A percentile compares a stretch with the other conserved stretches of the same genome.
Evolutionary conservation across 2,888 invertebrate genomes (phyloP).

Genomic region (Stenichneumon culpator): DNA sequence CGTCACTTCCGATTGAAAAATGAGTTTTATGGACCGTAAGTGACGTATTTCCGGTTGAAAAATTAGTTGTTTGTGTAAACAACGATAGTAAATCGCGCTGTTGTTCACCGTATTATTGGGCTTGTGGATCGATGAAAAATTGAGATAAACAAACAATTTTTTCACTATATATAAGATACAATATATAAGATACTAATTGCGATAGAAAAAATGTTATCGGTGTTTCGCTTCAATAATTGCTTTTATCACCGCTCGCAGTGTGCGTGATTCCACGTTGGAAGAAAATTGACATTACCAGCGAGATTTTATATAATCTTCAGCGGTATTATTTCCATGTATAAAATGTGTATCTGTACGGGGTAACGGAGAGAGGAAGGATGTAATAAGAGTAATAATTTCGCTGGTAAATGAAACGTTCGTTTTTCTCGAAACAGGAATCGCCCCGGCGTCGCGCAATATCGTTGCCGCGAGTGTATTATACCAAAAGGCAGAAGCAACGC

Average conservation of each 20-base stretch:
- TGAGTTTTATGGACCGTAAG: too few species aligned
- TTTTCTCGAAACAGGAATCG: slow-evolving; percentile 28
- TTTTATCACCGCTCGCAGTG: slow-evolving; percentile 15
- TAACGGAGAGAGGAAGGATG: slow-evolving; percentile 16
- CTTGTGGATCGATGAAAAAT: too few species aligned
- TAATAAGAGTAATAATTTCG: slow-evolving; percentile 21
- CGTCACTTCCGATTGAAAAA: too few species aligned
- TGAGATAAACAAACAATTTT: too few species aligned
- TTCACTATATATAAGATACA: too few species aligned
- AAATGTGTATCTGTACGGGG: slow-evolving; percentile 1
- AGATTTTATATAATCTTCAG: not conserved
- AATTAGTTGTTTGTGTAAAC: too few species aligned
- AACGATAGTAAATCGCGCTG: too few species aligned
- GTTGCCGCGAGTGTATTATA: not conserved
- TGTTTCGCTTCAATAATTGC: slow-evolving; percentile 19
- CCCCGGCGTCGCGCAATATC: not conserved
- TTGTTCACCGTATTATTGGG: too few species aligned
- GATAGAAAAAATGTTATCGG: not conserved
- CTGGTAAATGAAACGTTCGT: slow-evolving; percentile 30
- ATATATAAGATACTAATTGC: not conserved
- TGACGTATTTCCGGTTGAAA: too few species aligned
- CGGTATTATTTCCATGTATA: not conserved
- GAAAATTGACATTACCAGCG: not conserved
- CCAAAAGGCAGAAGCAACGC: slow-evolving; percentile 13
- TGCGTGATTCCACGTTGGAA: not conserved